Evolutionary conservation across 2,797 vertebrate species (phyloP), one percentile per base, ranked within the genome.

Genomic region (Serranus cabrilla): DNA sequence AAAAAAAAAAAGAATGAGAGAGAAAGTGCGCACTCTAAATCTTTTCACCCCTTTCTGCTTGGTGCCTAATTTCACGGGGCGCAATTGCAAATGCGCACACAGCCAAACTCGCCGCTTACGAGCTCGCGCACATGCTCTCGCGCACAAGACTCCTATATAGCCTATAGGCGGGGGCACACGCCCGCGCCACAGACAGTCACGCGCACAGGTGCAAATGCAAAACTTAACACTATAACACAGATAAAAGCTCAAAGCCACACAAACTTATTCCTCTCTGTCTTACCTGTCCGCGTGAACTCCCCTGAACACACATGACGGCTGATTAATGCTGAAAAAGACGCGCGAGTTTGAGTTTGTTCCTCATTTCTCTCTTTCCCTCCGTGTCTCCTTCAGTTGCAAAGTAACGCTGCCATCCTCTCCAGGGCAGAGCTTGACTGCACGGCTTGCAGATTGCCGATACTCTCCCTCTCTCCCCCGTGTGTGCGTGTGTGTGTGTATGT

Each of bases 361-460:
- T 68, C 71, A 74, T 81, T 25, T n/a, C 61, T 42, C 17, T 34
- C 58, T 50, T 52, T 17, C n/a, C 45, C 51, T 78, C 54, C 65
- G 34, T n/a, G 9, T 54, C 55, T 68, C 66, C 37, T 25, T 83
- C 74, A 50, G 7, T 59, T 72, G 40, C n/a, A 55, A 47, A 68
- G 65, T 21, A 11, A 62, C 54, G 43, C 76, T 76, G 76, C 54
- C 80, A 79, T 87, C 81, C 87, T 91, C 85, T 91, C 91, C 71
- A 74, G 82, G 80, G 82, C 87, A 78, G 78, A 89, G 89, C 85
- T 82, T 45, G 80, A 75, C 76, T 77, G 89, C 63, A n/a, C 83
- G 56, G 92, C 87, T 82, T 73, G 49, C 68, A 42, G 93, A 93
- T 75, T 90, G 74, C 94, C 91, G 62, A 91, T 86, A 87, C 91